These are phyloP conservation scores for Gortyna flavago DNA, from an alignment of 2,888 invertebrate species.

Conservation along the genomic window DNA sequence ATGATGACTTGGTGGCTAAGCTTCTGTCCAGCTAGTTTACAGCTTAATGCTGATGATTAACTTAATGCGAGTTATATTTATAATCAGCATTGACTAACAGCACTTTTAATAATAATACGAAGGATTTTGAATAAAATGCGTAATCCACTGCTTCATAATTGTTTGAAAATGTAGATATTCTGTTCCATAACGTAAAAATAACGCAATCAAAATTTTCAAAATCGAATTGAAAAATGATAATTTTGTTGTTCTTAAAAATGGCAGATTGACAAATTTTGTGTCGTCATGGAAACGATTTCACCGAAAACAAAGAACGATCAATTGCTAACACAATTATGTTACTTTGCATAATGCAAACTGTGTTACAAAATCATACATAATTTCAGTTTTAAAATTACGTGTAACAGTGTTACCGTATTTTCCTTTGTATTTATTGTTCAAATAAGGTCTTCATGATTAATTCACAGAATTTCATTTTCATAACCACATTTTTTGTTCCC, in stretches of 20 bases:
- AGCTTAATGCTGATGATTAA: neutral
- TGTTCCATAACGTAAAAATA: neutral
- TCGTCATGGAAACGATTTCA: neutral
- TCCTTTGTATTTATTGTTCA: conserved; percentile 15
- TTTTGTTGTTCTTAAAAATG: neutral
- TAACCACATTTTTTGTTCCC: conserved; percentile 26
- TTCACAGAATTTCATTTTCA: conserved; percentile 9
- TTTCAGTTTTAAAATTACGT: neutral
- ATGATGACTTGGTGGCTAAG: conserved; percentile 2
- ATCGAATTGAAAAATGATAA: no score
- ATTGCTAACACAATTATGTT: neutral
- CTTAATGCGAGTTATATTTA: neutral
- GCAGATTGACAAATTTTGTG: no score
- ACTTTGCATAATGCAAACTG: conserved; percentile 22
- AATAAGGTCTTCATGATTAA: conserved; percentile 25
- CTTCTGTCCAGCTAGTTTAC: neutral
- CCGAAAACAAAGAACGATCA: neutral
- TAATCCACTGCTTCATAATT: neutral
- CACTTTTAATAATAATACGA: neutral
- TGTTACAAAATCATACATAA: conserved; percentile 9
- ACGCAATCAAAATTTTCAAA: neutral
- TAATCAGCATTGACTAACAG: neutral
- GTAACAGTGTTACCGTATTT: neutral
- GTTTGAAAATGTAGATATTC: neutral
- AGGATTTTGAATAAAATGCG: neutral